Percentiles rank a stretch among this genome's conserved stretches.
Evolutionary conservation across 2,113 vertebrate species (phyloP).

Genomic region (Thalassoma bifasciatum): DNA sequence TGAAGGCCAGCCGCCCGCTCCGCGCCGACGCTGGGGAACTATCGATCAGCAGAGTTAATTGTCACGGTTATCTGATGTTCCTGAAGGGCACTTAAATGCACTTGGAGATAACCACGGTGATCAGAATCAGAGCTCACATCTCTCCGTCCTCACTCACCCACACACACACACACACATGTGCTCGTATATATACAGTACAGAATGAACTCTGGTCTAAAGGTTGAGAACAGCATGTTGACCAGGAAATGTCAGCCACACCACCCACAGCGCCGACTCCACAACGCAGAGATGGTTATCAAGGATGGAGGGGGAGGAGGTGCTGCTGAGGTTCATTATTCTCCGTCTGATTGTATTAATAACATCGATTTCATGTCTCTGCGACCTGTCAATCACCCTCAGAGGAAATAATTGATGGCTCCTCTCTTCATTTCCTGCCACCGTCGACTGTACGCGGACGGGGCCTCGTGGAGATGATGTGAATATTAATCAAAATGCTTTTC

Average conservation of each 20-base stretch:
- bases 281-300: too few relatives aligned
- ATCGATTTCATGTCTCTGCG: slow-evolving; percentile 10
- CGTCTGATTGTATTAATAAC: background rate
- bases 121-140: slow-evolving; percentile 13
- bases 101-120: slow-evolving; percentile 27
- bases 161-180: background rate
- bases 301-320: background rate
- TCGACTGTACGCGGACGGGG: background rate
- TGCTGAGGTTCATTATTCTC: slow-evolving; percentile 1
- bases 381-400: slow-evolving; percentile 17
- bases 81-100: slow-evolving; percentile 30
- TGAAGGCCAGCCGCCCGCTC: background rate
- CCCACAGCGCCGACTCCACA: background rate
- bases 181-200: background rate
- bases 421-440: slow-evolving; percentile 24
- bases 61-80: slow-evolving; percentile 50
- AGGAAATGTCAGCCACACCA: slow-evolving; percentile 12
- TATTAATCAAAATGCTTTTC: background rate
- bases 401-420: slow-evolving; percentile 9
- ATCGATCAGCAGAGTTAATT: slow-evolving; percentile 33
- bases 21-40: background rate
- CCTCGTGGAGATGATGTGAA: background rate
- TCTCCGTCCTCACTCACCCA: background rate
- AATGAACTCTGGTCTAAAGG: background rate
- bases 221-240: slow-evolving; percentile 9